These are phyloP conservation scores for Bombus sylvicola DNA, from an alignment of 1,140 invertebrate species.

Conservation along the genomic window DNA sequence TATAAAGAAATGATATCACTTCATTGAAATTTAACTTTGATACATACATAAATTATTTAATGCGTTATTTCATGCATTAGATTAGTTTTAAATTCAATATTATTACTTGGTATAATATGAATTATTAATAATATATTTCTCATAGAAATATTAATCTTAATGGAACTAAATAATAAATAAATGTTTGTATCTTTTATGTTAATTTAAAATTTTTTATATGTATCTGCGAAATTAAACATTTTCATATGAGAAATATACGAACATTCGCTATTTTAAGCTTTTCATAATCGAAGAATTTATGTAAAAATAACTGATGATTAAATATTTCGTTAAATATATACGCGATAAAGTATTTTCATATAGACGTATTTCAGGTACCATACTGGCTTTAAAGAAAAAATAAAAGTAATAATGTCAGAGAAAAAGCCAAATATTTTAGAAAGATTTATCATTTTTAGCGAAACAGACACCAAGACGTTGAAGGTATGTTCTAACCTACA, in stretches of 20 bases:
- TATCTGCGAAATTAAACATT: neutral
- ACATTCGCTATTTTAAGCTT: neutral
- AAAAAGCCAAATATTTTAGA: slow-evolving; percentile 53
- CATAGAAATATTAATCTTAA: neutral
- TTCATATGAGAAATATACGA: neutral
- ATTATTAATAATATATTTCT: neutral
- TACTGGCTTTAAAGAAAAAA: neutral
- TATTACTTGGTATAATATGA: neutral
- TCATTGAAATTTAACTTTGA: neutral
- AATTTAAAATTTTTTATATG: neutral
- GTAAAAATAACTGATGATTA: slow-evolving; percentile 34
- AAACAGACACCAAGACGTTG: slow-evolving; percentile 78
- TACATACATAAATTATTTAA: neutral
- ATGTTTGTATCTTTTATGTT: neutral
- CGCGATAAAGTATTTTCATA: neutral
- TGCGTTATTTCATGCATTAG: neutral
- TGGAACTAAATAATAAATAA: neutral
- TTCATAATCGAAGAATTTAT: neutral
- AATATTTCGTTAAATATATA: neutral
- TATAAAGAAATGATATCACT: neutral
- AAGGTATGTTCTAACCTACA: slow-evolving; percentile 72
- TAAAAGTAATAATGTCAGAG: slow-evolving; percentile 34
- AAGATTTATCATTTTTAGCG: slow-evolving; percentile 22
- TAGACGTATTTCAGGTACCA: neutral
- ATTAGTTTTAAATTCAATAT: neutral